Base-by-base conservation (phyloP, 2,888 invertebrate genomes). In the Graphium colonna region DNA sequence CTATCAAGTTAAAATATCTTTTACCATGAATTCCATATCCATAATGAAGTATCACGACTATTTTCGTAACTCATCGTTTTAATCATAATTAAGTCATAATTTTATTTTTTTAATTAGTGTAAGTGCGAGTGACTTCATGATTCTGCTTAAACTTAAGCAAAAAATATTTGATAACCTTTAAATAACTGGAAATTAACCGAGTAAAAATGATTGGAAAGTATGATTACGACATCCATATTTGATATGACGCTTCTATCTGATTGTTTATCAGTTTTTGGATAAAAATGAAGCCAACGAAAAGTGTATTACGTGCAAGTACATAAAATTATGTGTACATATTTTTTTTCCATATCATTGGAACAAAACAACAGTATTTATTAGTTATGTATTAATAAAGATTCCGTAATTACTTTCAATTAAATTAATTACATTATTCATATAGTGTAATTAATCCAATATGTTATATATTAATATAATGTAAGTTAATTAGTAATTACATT, bases 181-280 rank as follows among this genome's bases (percentile, higher is more conserved):
- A 31, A 31, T 7, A 31, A 31, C 31, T 46, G 55, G 52, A 51
- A 52, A 56, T 55, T 57, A 47, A 55, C 54, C 47, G 47, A 47
- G 68, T 71, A 71, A 67, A 51, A 55, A 62, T 69, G 68, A 75
- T 75, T 72, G 72, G 67, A 72, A 69, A 68, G 69, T 60, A 68
- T 65, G 75, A 77, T 79, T 75, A 74, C 42, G 50, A 49, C 56
- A 57, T 57, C 58, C 77, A 78, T 75, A 79, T 56, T 58, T 33
- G 48, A 46, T 57, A 73, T 31, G 31, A 10, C 75, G 77, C 77
- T 50, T 51, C 51, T 77, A 77, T 76, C 73, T 65, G 68, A 70
- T 72, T 56, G 49, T 55, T 68, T 81, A 77, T 80, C 82, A 69
- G 55, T 67, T 67, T 31, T 70, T 53, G 61, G 59, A 53, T 57